These are phyloP conservation scores for Cartodere bifasciata DNA, from an alignment of 2,888 invertebrate species.

Conservation along the genomic window DNA sequence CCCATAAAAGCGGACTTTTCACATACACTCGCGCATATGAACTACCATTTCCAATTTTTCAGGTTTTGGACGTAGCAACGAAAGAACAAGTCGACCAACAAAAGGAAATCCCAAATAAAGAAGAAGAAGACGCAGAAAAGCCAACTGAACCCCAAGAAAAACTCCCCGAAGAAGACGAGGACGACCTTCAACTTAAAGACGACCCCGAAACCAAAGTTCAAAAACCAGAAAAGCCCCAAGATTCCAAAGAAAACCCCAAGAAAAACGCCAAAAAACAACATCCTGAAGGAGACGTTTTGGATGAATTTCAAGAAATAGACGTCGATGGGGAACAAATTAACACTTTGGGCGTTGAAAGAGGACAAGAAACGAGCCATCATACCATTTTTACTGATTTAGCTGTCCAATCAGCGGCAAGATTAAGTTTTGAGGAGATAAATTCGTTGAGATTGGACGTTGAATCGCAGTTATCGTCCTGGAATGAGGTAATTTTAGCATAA, in stretches of 20 bases:
- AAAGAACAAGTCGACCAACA: conserved; percentile 63
- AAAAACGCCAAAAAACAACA: conserved; percentile 38
- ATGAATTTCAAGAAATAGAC: conserved; percentile 40
- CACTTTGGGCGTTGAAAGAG: conserved; percentile 55
- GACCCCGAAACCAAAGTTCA: conserved; percentile 26
- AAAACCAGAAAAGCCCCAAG: conserved; percentile 39
- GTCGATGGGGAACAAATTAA: conserved; percentile 61
- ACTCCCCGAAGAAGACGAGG: conserved; percentile 27
- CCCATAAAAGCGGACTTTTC: too few relatives aligned
- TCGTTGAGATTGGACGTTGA: conserved; percentile 37
- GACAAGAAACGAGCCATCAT: conserved; percentile 63
- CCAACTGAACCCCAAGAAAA: conserved; percentile 43
- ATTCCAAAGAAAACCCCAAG: conserved; percentile 30
- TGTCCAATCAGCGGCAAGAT: conserved; percentile 19
- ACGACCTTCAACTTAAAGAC: conserved; percentile 27
- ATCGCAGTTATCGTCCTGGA: conserved; percentile 38
- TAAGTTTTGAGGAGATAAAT: conserved; percentile 33
- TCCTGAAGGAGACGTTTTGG: conserved; percentile 30
- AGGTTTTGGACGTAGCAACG: conserved; percentile 62
- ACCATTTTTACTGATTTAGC: conserved; percentile 38
- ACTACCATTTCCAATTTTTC: too few relatives aligned
- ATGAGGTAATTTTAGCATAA: conserved; percentile 34
- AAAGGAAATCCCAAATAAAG: conserved; percentile 41
- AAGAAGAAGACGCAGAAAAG: conserved; percentile 46
- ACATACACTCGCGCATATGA: too few relatives aligned